Conservation (phyloP, 2,113 vertebrate species). For the Mormoops blainvillei region DNA sequence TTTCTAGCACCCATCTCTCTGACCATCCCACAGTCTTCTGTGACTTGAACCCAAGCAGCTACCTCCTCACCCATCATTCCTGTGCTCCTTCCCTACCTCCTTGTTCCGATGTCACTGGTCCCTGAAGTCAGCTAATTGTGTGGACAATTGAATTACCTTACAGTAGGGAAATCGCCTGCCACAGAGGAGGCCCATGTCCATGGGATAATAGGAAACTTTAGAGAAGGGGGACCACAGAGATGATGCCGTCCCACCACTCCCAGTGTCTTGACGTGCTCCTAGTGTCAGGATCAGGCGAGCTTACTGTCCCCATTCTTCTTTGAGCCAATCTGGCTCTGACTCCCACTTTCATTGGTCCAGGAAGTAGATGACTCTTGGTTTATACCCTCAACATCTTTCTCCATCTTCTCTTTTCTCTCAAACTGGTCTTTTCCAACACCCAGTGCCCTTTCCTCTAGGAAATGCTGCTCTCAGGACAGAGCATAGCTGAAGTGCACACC, state of each 20-base stretch:
- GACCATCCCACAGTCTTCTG: background rate
- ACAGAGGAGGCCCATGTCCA: background rate
- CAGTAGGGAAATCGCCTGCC: background rate
- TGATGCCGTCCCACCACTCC: background rate
- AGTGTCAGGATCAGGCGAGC: background rate
- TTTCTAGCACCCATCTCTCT: background rate
- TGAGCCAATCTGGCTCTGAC: background rate
- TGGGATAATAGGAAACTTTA: no score
- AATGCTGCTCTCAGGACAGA: background rate
- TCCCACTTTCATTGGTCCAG: background rate
- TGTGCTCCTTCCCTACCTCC: background rate
- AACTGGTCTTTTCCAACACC: background rate
- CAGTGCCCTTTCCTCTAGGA: background rate
- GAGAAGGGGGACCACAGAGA: background rate
- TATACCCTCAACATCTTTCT: background rate
- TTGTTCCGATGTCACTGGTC: background rate
- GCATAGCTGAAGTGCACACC: background rate
- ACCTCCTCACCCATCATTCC: background rate
- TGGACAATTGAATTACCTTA: background rate
- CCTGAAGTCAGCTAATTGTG: background rate
- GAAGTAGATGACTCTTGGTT: background rate
- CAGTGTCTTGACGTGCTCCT: background rate
- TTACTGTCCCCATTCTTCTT: fast-evolving
- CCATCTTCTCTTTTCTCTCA: background rate
- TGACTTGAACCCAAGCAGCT: fast-evolving